Evolutionary conservation across 2,888 invertebrate species (phyloP).

Genomic region (Athetis lepigone): DNA sequence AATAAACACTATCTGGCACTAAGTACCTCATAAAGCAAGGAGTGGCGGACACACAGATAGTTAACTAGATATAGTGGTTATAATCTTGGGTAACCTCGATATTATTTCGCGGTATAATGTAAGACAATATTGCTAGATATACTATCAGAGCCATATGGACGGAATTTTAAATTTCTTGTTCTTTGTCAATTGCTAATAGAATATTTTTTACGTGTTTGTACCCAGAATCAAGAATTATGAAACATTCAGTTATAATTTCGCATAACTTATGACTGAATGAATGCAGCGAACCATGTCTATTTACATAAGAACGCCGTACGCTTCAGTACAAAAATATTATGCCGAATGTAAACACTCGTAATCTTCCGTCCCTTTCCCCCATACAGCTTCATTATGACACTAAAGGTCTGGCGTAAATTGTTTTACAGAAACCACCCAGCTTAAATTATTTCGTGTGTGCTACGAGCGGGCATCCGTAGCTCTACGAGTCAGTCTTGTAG

Average conservation of each 20-base stretch:
- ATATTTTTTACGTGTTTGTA: background rate
- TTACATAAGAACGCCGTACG: constrained; percentile 18
- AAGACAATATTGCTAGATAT: background rate
- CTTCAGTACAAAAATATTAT: constrained; percentile 19
- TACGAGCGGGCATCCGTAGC: constrained; percentile 51
- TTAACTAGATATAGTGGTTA: constrained; percentile 26
- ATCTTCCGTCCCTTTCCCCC: constrained; percentile 29
- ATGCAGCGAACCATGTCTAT: constrained; percentile 5
- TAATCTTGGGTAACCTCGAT: constrained; percentile 3
- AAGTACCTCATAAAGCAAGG: constrained; percentile 47
- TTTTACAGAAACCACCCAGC: constrained; percentile 38
- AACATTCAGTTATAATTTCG: too few species aligned
- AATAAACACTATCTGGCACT: constrained; percentile 49
- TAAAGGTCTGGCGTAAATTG: constrained; percentile 42
- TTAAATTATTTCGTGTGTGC: constrained; percentile 50
- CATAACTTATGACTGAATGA: constrained; percentile 1
- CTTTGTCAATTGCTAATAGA: background rate
- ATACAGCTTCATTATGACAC: constrained; percentile 35
- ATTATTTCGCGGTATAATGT: background rate
- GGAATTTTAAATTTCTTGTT: background rate
- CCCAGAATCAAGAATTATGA: background rate
- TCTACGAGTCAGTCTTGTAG: constrained; percentile 60
- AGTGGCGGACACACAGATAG: constrained; percentile 15
- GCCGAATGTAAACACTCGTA: constrained; percentile 18
- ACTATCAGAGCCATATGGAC: background rate